phyloP scores from a whole-genome alignment of 1,140 invertebrate genomes.

The Globodera rostochiensis region DNA sequence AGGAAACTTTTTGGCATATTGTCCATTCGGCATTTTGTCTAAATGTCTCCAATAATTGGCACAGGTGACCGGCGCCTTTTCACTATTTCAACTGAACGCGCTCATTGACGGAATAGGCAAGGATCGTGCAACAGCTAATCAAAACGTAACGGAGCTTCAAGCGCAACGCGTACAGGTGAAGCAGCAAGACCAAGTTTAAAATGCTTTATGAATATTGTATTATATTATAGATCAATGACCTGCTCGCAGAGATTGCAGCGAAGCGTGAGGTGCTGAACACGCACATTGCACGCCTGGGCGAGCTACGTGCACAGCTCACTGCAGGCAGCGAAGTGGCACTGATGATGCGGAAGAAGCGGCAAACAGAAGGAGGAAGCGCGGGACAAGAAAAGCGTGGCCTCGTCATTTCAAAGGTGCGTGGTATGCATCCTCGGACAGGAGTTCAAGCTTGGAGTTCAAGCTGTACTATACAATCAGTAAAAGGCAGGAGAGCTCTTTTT shows the following conservation, averaged over 20 bases:
- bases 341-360: neutral
- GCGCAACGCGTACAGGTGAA: constrained; percentile 16
- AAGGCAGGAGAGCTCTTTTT: too few species aligned
- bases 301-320: constrained; percentile 26
- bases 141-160: constrained; percentile 5
- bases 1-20: too few species aligned
- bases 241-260: constrained; percentile 21
- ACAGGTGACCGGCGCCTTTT: constrained; percentile 30
- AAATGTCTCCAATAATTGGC: neutral
- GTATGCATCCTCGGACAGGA: too few species aligned
- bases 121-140: constrained; percentile 23
- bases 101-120: constrained; percentile 47
- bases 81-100: constrained; percentile 36
- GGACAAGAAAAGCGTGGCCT: neutral
- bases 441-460: too few species aligned
- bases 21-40: constrained; percentile 3
- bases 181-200: too few species aligned
- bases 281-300: constrained; percentile 23
- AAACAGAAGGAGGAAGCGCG: neutral
- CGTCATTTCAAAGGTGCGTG: too few species aligned
- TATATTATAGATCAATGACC: neutral
- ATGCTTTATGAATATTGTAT: too few species aligned
- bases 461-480: too few species aligned
- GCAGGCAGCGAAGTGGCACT: constrained; percentile 7
- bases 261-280: constrained; percentile 9